These are phyloP conservation scores for Acrossocheilus wenchowensis DNA, from an alignment of 2,797 vertebrate species.

Conservation along the genomic window DNA sequence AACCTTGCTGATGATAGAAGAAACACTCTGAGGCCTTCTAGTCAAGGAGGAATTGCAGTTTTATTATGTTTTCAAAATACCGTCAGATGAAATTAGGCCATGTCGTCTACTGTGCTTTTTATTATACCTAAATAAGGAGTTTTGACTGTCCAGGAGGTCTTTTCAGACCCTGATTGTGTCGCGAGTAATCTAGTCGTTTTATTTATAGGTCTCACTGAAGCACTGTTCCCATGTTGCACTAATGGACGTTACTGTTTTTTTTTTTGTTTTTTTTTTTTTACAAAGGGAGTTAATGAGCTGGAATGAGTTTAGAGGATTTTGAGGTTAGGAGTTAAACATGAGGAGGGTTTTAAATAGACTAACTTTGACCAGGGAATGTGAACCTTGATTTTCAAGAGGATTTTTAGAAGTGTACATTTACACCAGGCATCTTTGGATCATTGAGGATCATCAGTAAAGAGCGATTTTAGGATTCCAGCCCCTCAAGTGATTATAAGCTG, in stretches of 20 bases:
- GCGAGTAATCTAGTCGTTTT: neutral
- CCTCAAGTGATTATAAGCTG: neutral
- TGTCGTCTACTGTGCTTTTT: conserved; percentile 19
- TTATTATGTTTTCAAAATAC: conserved; percentile 38
- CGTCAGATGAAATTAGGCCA: conserved; percentile 36
- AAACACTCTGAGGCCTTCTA: conserved; percentile 22
- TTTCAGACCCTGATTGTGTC: conserved; percentile 14
- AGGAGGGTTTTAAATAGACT: neutral
- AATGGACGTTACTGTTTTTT: neutral
- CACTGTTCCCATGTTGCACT: neutral
- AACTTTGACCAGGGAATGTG: neutral
- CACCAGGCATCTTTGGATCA: neutral
- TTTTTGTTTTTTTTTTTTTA: too few species aligned
- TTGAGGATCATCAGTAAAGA: neutral
- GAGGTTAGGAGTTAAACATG: neutral
- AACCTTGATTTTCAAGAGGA: neutral
- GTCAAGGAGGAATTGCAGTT: conserved; percentile 33
- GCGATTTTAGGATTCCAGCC: neutral
- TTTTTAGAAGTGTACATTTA: neutral
- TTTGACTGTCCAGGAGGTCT: conserved; percentile 6
- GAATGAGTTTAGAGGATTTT: neutral
- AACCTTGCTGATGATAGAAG: conserved; percentile 36
- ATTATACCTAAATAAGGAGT: neutral
- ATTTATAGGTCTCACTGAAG: conserved; percentile 10
- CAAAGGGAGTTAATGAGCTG: conserved; percentile 12